Conservation (phyloP, 2,113 vertebrate species). For the Caranx ignobilis region DNA sequence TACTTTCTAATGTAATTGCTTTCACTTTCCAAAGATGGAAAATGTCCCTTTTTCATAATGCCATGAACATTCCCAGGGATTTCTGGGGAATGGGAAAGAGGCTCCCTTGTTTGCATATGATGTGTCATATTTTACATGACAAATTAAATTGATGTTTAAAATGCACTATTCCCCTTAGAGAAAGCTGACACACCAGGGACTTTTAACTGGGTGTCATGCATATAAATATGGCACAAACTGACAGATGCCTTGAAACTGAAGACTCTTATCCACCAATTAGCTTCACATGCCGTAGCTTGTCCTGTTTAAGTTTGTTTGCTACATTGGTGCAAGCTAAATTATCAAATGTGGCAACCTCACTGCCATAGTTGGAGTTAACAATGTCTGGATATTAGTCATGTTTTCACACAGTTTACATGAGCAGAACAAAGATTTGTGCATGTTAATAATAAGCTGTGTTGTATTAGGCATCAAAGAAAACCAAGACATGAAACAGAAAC, state of each 20-base stretch:
- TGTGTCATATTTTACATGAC: constrained; percentile 8
- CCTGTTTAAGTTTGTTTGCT: neutral
- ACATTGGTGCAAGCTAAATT: constrained; percentile 7
- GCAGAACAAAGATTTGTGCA: neutral
- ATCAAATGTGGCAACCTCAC: constrained; percentile 21
- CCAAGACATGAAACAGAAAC: neutral
- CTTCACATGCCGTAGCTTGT: neutral
- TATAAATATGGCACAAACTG: neutral
- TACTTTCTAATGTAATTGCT: constrained; percentile 77
- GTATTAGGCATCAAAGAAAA: neutral
- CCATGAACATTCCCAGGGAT: constrained; percentile 26
- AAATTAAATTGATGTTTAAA: constrained; percentile 41
- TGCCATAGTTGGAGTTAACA: constrained; percentile 8
- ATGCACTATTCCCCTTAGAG: neutral
- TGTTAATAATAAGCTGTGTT: neutral
- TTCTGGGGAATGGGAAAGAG: constrained; percentile 10
- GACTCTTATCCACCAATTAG: neutral
- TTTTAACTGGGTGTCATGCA: constrained; percentile 9
- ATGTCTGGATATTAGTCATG: constrained; percentile 30
- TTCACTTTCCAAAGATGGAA: constrained; percentile 66
- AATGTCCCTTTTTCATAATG: constrained; percentile 62
- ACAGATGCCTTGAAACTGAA: neutral
- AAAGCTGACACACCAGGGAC: neutral
- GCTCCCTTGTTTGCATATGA: constrained; percentile 39
- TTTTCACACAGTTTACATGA: neutral